Percentiles rank a stretch among this genome's conserved stretches.
phyloP scores from a whole-genome alignment of 2,113 vertebrate genomes.

The Saccopteryx leptura region DNA sequence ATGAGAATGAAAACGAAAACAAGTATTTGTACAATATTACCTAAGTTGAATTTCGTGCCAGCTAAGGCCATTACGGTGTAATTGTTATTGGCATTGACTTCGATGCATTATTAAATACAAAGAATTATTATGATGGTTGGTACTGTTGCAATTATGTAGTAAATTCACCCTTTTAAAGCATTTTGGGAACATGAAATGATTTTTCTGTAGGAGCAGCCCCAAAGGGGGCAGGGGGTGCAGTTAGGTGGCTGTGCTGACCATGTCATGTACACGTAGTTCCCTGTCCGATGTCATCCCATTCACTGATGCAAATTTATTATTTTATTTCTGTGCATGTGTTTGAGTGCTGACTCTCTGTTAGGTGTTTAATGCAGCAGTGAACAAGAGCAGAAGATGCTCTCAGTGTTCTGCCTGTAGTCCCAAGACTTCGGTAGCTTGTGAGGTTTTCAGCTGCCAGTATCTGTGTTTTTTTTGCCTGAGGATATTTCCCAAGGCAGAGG shows the following conservation, averaged over 20 bases:
- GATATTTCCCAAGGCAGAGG: not conserved
- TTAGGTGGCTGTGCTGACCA: not conserved
- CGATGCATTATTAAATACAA: constrained; percentile 61
- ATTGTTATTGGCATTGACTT: constrained; percentile 51
- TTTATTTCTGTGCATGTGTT: not conserved
- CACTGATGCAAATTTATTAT: not conserved
- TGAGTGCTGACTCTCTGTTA: not conserved
- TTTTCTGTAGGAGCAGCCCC: not conserved
- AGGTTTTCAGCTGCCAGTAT: not conserved
- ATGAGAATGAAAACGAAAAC: not conserved
- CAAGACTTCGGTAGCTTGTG: not conserved
- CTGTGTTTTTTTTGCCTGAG: not conserved
- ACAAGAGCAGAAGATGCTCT: not conserved
- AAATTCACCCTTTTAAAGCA: constrained; percentile 34
- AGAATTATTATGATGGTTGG: constrained; percentile 34
- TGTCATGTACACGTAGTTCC: not conserved
- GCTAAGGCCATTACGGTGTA: not conserved
- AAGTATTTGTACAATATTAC: not conserved
- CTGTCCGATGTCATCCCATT: not conserved
- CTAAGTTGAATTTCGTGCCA: not conserved
- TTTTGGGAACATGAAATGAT: constrained; percentile 41
- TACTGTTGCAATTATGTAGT: constrained; percentile 16
- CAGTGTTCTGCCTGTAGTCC: not conserved
- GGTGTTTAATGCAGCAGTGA: not conserved
- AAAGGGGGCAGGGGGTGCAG: not conserved